Base-by-base conservation (phyloP, 2,888 invertebrate genomes). In the Choristoneura rosaceana region DNA sequence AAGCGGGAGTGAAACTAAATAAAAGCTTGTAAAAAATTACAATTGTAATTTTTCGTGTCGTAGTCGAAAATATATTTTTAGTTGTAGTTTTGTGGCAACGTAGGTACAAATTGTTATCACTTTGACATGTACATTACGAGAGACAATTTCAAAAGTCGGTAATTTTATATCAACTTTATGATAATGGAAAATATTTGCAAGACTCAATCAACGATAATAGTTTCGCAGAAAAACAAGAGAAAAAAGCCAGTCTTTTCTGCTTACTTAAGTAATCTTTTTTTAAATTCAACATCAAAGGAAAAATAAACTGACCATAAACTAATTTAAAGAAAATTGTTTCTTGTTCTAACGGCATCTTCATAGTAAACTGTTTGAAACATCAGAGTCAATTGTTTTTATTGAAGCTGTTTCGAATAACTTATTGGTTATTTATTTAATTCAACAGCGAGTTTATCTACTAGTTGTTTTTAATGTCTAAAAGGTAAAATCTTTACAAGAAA, bases 221-320 rank as follows among this genome's bases (percentile, higher is more conserved):
- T 52, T 52, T 17, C 43, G 12, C 43, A 43, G 3, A 43, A 43
- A 43, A 43, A 43, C 43, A 43, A 43, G 12, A 5, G 47, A n/a
- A n/a, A 25, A 25, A 25, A 55, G 12, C 12, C 55, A 0, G 17
- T 15, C 0, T 55, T 4, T 5, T 3, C 14, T 25, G 17, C 9
- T 25, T 50, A 15, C 7, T 17, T 15, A 47, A 47, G 1, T n/a
- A 25, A 38, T 38, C 4, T 4, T 0, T 47, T 2, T 17, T 52
- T 55, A 25, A 55, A 55, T 5, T 25, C 25, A 25, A 55, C 55
- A 55, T 55, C 55, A 55, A 25, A 55, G 55, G 55, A 12, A 55
- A 55, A 55, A 55, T 55, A 25, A 55, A 25, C 55, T 55, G 55
- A 25, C 55, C 55, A 25, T 55, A 17, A 25, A 17, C 10, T 25